Percentiles rank a stretch among this genome's conserved stretches.
These are phyloP conservation scores for Sphaerophoria rueppellii DNA, from an alignment of 2,888 invertebrate genomes.

Conservation along the genomic window DNA sequence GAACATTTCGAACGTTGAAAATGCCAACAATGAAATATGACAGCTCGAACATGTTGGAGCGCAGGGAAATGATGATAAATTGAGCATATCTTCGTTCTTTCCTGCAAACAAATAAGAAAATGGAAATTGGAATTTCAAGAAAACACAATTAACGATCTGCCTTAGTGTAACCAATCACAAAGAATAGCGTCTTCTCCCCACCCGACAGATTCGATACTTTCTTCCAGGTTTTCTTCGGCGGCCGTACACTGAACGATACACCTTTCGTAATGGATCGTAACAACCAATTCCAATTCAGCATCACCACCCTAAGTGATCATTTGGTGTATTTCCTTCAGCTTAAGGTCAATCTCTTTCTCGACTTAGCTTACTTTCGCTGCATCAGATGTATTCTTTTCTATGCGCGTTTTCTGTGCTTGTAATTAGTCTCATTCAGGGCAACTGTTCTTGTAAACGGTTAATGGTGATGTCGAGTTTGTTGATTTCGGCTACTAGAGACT, in stretches of 20 bases:
- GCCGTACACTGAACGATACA: constrained; percentile 96
- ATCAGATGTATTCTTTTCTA: too few relatives aligned
- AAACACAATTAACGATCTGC: constrained; percentile 81
- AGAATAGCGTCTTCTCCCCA: constrained; percentile 98
- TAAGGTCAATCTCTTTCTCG: too few relatives aligned
- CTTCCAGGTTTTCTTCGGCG: constrained; percentile 99
- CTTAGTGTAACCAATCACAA: constrained; percentile 98
- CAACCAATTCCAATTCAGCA: constrained; percentile 97
- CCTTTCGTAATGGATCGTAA: constrained; percentile 98
- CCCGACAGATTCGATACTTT: constrained; percentile 98
- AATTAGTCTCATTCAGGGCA: too few relatives aligned
- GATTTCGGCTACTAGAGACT: too few relatives aligned
- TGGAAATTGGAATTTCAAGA: neutral
- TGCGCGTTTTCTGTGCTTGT: too few relatives aligned
- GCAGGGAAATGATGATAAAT: constrained; percentile 97
- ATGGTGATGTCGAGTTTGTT: too few relatives aligned
- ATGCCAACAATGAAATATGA: constrained; percentile 96
- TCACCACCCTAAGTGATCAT: constrained; percentile 99
- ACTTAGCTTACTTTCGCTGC: too few relatives aligned
- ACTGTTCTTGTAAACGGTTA: too few relatives aligned
- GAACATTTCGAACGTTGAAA: constrained; percentile 90
- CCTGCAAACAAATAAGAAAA: constrained; percentile 83
- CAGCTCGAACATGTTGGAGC: constrained; percentile 98
- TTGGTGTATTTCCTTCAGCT: constrained; percentile 98
- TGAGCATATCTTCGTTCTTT: constrained; percentile 98